These are phyloP conservation scores for Embidobia sp. DNA, from an alignment of 2,888 invertebrate genomes.

Conservation along the genomic window DNA sequence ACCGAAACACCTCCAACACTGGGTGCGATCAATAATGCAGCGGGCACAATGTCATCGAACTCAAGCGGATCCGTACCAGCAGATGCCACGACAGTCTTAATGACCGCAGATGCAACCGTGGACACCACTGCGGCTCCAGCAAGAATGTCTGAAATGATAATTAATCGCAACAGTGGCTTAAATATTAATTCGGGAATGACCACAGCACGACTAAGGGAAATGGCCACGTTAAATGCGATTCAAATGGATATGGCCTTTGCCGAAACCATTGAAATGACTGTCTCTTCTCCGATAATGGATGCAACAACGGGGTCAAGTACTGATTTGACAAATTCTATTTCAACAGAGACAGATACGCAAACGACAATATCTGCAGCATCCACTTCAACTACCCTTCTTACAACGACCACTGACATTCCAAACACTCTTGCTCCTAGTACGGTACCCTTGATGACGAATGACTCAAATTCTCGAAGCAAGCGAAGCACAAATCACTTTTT, in stretches of 20 bases:
- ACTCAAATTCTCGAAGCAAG: conserved; percentile 67
- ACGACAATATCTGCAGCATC: conserved; percentile 63
- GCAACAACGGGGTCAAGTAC: conserved; percentile 25
- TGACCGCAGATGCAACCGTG: conserved; percentile 12
- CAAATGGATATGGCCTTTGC: background rate
- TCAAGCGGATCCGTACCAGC: conserved; percentile 7
- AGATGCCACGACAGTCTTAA: conserved; percentile 2
- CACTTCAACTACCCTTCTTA: conserved; percentile 69
- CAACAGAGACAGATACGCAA: conserved; percentile 31
- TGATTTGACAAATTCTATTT: conserved; percentile 36
- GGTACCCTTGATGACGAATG: no score
- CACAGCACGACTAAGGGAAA: no score
- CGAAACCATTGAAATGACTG: background rate
- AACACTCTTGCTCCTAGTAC: conserved; percentile 79
- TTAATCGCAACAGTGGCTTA: background rate
- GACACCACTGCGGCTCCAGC: conserved; percentile 17
- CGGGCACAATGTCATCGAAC: conserved; percentile 60
- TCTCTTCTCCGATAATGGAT: conserved; percentile 13
- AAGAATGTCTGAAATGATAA: conserved; percentile 28
- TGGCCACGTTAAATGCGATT: background rate
- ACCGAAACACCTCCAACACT: conserved; percentile 37
- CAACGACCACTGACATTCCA: conserved; percentile 77
- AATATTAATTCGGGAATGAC: no score
- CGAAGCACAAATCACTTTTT: conserved; percentile 72
- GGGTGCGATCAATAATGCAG: conserved; percentile 59